Base-by-base conservation (phyloP, 2,888 invertebrate species). In the Dexiosoma caninum region DNA sequence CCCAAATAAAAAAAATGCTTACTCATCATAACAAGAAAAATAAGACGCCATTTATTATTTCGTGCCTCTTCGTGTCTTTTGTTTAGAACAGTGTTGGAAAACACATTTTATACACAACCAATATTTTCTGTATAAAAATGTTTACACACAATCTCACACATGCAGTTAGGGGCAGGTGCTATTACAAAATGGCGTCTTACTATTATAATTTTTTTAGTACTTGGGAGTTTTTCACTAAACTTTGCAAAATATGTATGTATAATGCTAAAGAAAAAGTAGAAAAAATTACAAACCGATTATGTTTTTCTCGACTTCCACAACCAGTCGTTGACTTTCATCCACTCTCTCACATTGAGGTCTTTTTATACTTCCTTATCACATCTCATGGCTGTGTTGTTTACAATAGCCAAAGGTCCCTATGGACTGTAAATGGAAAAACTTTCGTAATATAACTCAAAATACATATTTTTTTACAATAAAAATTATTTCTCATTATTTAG, bases 371-470 rank as follows among this genome's bases (percentile, higher is more conserved):
- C 85, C 85, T 84, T 83, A 85, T 85, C 83, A 81, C 74, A 83
- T 84, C 85, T 84, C 85, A 85, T 85, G 83, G 84, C 84, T 87
- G 83, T 69, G 85, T 85, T 84, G 79, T 85, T 84, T 85, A 77
- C 83, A 84, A 83, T 59, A 72, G 72, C 77, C 72, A 81, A 69
- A 77, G 62, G 72, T 80, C 77, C 64, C 77, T 71, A 81, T 62
- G 72, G 86, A 90, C 90, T 90, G 90, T 83, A 90, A 90, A 89
- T 90, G 90, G 81, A 89, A 89, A 90, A 90, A 90, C 88, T 86
- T 86, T 86, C 89, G 87, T 89, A 88, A 87, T 89, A 88, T 87
- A 87, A 86, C 86, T 77, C 74, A 83, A 64, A 14, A 85, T 62
- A 71, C 51, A 72, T 86, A 86, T 84, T 72, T 69, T 57, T 69